These are phyloP conservation scores for Sminthurinus aureus DNA, from an alignment of 2,888 invertebrate species.

Conservation along the genomic window DNA sequence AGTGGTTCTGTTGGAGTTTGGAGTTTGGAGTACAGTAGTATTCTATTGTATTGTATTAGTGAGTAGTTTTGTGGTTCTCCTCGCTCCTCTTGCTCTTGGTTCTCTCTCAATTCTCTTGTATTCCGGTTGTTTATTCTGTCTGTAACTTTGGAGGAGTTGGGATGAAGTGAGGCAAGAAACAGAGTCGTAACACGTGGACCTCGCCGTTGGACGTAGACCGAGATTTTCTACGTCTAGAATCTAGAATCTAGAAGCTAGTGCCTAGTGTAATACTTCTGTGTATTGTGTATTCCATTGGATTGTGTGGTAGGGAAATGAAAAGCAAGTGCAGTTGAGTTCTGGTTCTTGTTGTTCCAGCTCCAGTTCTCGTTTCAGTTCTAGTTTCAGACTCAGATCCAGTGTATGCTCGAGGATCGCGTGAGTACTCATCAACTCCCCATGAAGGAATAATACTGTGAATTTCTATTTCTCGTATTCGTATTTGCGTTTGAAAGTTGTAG, in stretches of 20 bases:
- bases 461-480: constrained; percentile 10
- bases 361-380: no score
- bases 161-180: constrained; percentile 36
- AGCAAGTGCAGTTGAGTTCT: background rate
- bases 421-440: no score
- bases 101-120: no score
- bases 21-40: constrained; percentile 10
- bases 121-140: constrained; percentile 11
- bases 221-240: background rate
- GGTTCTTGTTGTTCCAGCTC: no score
- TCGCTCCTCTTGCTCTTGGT: background rate
- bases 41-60: constrained; percentile 32
- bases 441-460: background rate
- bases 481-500: background rate
- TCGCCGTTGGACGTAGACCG: background rate
- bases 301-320: background rate
- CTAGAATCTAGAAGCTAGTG: no score
- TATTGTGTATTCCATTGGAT: background rate
- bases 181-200: constrained; percentile 44
- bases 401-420: no score
- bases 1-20: background rate
- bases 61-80: background rate
- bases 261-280: no score
- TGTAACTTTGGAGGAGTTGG: constrained; percentile 39
- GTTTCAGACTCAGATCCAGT: no score